Evolutionary conservation across 2,797 vertebrate species (phyloP), one percentile per base, ranked within the genome.

Genomic region (Semaprochilodus insignis): DNA sequence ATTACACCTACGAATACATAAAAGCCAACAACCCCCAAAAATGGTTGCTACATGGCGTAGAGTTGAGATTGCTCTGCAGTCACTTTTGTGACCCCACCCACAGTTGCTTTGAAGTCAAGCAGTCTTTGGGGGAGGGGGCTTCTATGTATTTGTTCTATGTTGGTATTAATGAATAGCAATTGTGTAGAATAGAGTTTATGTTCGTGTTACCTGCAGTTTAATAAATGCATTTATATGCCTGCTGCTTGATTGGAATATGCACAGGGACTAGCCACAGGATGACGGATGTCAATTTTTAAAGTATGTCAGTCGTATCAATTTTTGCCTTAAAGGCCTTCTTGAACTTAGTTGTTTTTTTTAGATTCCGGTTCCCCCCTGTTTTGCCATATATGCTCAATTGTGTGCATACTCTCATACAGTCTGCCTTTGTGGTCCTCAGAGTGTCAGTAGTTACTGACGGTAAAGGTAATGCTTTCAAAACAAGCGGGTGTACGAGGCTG

Each of bases 371-470:
- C 25, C 57, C 44, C 59, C 40, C 14, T 16, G 17, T 6, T n/a
- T 55, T 36, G 27, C 44, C 16, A 52, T 52, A 72, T 14, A 83
- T 88, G 71, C 72, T 63, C 83, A 31, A 34, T 57, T 81, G 57
- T 85, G 87, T 90, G 81, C 81, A 79, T 63, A 51, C 48, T 83
- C 19, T 40, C 72, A 57, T 83, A 78, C 81, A 85, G 78, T 89
- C 83, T 90, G 86, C 86, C 89, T 88, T 85, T 88, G 85, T 89
- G 84, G 83, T 84, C 81, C 84, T 87, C 69, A 81, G 34, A 36
- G 13, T 69, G 60, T 59, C 15, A 75, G 7, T 65, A 72, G 44
- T 82, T 81, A 78, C 75, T 71, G 44, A 78, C 2, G 25, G 36
- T 34, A 54, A 52, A 78, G 73, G 80, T 84, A 51, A 31, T 60